Evolutionary conservation across 2,797 vertebrate genomes (phyloP).

Genomic region (Peromyscus melanophrys): DNA sequence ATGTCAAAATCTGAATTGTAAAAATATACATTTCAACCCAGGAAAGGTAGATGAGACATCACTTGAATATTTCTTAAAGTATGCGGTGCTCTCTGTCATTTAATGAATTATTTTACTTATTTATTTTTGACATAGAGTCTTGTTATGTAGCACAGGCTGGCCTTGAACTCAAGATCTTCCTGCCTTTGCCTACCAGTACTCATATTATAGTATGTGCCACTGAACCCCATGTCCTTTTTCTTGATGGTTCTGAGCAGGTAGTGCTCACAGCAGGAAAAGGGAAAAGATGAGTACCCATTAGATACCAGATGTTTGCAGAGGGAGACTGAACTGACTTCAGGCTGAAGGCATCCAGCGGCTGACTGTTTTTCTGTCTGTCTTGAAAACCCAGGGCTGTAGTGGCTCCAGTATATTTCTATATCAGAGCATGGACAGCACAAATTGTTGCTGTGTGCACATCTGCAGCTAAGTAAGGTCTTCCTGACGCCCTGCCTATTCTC

Average conservation of each 20-base stretch:
- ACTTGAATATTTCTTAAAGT: not conserved
- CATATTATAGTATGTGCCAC: no score
- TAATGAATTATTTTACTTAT: not conserved
- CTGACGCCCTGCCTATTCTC: not conserved
- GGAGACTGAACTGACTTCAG: not conserved
- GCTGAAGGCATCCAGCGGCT: not conserved
- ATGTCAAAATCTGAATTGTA: not conserved
- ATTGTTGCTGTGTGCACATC: not conserved
- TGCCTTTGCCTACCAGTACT: not conserved
- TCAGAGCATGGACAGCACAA: not conserved
- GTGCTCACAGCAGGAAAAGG: not conserved
- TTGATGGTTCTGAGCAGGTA: not conserved
- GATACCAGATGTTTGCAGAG: not conserved
- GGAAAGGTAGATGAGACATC: not conserved
- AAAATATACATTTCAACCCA: not conserved
- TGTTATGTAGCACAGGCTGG: not conserved
- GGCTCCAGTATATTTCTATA: not conserved
- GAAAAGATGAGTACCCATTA: not conserved
- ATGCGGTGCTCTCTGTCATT: not conserved
- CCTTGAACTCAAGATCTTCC: not conserved
- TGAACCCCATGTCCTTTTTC: not conserved
- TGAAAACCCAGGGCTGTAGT: not conserved
- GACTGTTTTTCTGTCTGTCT: not conserved
- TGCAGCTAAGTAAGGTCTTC: not conserved
- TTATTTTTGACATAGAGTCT: not conserved